Evolutionary conservation across 1,140 invertebrate genomes (phyloP).

Genomic region (Thrips palmi): DNA sequence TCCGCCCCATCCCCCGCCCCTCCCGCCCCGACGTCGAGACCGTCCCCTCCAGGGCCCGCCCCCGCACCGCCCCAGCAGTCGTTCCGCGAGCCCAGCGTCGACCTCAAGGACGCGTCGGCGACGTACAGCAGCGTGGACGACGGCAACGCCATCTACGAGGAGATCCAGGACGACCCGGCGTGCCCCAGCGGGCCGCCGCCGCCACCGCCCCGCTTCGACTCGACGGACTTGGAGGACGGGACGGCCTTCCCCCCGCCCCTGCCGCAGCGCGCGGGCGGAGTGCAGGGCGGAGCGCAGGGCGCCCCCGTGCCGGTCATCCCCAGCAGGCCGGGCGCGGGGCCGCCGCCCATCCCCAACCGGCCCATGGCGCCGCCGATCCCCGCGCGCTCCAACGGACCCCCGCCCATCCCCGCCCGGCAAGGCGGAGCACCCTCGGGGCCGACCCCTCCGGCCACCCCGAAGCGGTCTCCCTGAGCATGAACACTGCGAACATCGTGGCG

Average conservation of each 20-base stretch:
- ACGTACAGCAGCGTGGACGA: constrained; percentile 19
- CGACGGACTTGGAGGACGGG: neutral
- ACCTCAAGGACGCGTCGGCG: constrained; percentile 14
- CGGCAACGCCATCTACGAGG: constrained; percentile 30
- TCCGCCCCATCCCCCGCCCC: constrained; percentile 3
- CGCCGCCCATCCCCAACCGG: no score
- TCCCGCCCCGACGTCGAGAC: constrained; percentile 13
- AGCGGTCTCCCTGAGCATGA: no score
- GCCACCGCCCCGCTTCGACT: constrained; percentile 31
- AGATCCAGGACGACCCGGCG: constrained; percentile 28
- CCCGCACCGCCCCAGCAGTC: constrained; percentile 21
- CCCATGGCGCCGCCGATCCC: constrained; percentile 41
- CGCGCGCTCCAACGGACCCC: constrained; percentile 38
- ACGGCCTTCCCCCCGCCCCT: constrained; percentile 33
- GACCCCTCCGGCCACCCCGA: no score
- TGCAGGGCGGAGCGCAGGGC: constrained; percentile 15
- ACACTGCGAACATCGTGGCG: no score
- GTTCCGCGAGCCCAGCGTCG: constrained; percentile 8
- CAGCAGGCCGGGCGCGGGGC: no score
- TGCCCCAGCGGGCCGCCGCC: constrained; percentile 37
- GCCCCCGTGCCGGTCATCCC: no score
- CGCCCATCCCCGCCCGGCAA: constrained; percentile 48
- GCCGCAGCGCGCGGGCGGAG: constrained; percentile 26
- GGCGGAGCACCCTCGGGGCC: no score
- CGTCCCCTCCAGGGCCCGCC: constrained; percentile 29